Evolutionary conservation across 2,113 vertebrate species (phyloP).

Genomic region (Procavia capensis): DNA sequence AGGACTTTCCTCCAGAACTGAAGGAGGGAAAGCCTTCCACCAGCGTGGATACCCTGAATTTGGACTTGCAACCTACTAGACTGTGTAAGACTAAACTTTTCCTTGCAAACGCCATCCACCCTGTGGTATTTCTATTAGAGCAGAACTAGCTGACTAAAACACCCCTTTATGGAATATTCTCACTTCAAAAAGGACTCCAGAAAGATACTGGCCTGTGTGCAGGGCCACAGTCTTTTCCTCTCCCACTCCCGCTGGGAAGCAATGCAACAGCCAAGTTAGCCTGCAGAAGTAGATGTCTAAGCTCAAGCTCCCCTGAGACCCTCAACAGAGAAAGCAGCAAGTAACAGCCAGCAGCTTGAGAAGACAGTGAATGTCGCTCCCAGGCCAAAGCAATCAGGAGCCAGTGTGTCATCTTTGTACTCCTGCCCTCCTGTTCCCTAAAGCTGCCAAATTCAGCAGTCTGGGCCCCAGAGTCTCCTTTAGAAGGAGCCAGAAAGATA

Average conservation of each 20-base stretch:
- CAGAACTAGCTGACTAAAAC: too few species aligned
- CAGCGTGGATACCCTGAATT: too few species aligned
- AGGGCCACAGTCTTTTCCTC: not conserved
- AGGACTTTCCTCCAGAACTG: too few species aligned
- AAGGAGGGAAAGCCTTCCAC: too few species aligned
- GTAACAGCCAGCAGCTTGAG: not conserved
- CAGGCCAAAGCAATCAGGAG: not conserved
- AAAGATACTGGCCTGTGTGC: rapidly evolving
- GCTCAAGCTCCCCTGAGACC: not conserved
- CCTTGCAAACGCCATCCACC: too few species aligned
- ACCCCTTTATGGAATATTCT: not conserved
- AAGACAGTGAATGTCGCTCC: not conserved
- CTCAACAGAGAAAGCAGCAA: not conserved
- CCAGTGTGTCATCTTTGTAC: not conserved
- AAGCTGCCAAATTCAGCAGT: not conserved
- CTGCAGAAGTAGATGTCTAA: not conserved
- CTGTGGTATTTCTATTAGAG: too few species aligned
- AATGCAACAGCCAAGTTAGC: not conserved
- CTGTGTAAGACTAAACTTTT: too few species aligned
- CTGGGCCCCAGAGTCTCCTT: not conserved
- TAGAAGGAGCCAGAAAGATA: not conserved
- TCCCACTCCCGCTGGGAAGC: not conserved
- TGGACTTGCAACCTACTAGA: too few species aligned
- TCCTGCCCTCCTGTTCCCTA: not conserved
- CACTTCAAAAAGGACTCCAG: not conserved